Base-by-base conservation (phyloP, 2,888 invertebrate species). In the Diplazon laetatorius region DNA sequence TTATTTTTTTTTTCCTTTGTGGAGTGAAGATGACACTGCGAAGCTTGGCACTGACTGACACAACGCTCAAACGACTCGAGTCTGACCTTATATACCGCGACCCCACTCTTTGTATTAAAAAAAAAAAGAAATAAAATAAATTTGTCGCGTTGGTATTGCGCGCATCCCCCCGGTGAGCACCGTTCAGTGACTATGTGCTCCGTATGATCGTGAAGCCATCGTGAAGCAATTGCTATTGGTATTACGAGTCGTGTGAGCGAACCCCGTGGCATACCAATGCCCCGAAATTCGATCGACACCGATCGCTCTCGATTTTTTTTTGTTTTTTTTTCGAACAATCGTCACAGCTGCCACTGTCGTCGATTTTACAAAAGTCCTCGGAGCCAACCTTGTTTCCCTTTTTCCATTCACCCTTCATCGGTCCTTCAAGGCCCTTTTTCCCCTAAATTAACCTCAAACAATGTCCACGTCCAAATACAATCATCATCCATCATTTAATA, bases 191-290 rank as follows among this genome's bases (percentile, higher is more conserved):
- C 55, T 3, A 62, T 57, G 55, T 46, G 20, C 71, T 65, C 66
- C 42, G 63, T 44, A 44, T 20, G 48, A 50, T 65, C 66, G 37
- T 62, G 66, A 70, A 60, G 48, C 59, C 57, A 69, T 20, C 70
- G 80, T 83, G 71, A 78, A 80, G 83, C 82, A 83, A 83, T 82
- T 71, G 73, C 79, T 55, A 85, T 85, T 85, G 81, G 82, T 83
- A 84, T 85, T 83, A 83, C 82, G 78, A 59, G 81, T 82, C 79
- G 81, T 78, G 80, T 75, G 16, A 76, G 80, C 76, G 78, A 71
- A 59, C 71, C 30, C 52, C 65, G 78, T 62, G 37, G 85, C 82
- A 85, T 85, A 85, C 83, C 81, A 85, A 85, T 85, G 79, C 22
- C 63, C 81, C 82, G 76, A 85, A 84, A 84, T 83, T 83, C 80